Conservation (phyloP, 2,113 vertebrate genomes). For the Plotosus lineatus region DNA sequence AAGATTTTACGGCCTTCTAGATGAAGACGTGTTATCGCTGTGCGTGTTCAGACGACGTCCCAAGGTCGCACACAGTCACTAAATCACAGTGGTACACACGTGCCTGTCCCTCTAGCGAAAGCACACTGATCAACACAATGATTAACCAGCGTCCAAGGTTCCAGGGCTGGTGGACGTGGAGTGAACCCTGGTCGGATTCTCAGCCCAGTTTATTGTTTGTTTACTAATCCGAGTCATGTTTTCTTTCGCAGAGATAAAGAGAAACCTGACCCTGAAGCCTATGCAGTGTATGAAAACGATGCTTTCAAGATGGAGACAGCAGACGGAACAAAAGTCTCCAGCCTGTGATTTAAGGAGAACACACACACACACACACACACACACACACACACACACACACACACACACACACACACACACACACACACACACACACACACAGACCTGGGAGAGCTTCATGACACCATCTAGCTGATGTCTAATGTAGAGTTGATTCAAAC, state of each 20-base stretch:
- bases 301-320: constrained; percentile 8
- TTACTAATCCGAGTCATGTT: not conserved
- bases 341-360: constrained; percentile 15
- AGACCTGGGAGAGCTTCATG: too few relatives aligned
- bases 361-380: not conserved
- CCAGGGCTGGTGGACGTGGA: not conserved
- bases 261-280: not conserved
- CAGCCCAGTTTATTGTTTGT: not conserved
- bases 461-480: not conserved
- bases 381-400: too few relatives aligned
- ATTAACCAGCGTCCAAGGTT: constrained; percentile 2
- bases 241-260: constrained; percentile 23
- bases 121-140: not conserved
- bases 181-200: not conserved
- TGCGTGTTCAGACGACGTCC: not conserved
- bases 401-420: not conserved
- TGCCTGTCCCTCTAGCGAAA: not conserved
- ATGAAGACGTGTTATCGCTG: constrained; percentile 9
- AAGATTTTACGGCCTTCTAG: constrained; percentile 25
- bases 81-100: not conserved
- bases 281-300: constrained; percentile 13
- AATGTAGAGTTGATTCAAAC: not conserved
- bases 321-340: constrained; percentile 19
- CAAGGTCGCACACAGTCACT: constrained; percentile 17
- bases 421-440: constrained; percentile 1